These are phyloP conservation scores for Tachypleus tridentatus DNA, from an alignment of 1,140 invertebrate species.

Conservation along the genomic window DNA sequence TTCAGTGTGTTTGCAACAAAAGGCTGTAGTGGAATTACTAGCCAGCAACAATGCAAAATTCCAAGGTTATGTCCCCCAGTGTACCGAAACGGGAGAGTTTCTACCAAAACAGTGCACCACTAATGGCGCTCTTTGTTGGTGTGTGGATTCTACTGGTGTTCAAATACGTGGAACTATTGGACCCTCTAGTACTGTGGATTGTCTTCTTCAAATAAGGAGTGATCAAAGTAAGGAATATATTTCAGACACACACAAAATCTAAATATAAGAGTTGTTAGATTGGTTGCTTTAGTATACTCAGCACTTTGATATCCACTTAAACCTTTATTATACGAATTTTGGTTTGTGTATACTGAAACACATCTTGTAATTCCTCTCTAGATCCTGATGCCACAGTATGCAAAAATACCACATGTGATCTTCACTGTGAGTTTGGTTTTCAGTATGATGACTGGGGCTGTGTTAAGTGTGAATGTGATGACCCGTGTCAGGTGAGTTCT, in stretches of 20 bases:
- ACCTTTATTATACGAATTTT: no score
- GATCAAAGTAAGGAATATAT: slow-evolving; percentile 20
- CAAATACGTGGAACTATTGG: slow-evolving; percentile 66
- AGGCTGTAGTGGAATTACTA: slow-evolving; percentile 58
- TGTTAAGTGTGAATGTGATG: slow-evolving; percentile 68
- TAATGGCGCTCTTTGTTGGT: slow-evolving; percentile 75
- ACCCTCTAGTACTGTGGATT: slow-evolving; percentile 52
- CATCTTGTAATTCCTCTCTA: no score
- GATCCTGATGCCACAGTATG: slow-evolving; percentile 27
- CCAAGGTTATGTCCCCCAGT: slow-evolving; percentile 66
- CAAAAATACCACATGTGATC: slow-evolving; percentile 47
- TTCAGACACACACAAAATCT: not conserved
- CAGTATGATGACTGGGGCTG: slow-evolving; percentile 62
- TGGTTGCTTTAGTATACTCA: no score
- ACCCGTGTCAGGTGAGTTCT: slow-evolving; percentile 52
- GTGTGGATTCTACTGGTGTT: slow-evolving; percentile 56
- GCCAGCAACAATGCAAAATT: slow-evolving; percentile 61
- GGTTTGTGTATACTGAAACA: no score
- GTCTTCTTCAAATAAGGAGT: slow-evolving; percentile 28
- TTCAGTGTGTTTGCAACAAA: slow-evolving; percentile 54
- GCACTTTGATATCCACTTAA: no score
- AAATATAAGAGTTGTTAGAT: no score
- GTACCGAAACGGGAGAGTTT: slow-evolving; percentile 52
- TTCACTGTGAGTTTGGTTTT: slow-evolving; percentile 71
- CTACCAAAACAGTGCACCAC: slow-evolving; percentile 56